Percentiles rank a stretch among this genome's conserved stretches.
These are phyloP conservation scores for Pyrgilauda ruficollis DNA, from an alignment of 2,113 vertebrate genomes.

Conservation along the genomic window DNA sequence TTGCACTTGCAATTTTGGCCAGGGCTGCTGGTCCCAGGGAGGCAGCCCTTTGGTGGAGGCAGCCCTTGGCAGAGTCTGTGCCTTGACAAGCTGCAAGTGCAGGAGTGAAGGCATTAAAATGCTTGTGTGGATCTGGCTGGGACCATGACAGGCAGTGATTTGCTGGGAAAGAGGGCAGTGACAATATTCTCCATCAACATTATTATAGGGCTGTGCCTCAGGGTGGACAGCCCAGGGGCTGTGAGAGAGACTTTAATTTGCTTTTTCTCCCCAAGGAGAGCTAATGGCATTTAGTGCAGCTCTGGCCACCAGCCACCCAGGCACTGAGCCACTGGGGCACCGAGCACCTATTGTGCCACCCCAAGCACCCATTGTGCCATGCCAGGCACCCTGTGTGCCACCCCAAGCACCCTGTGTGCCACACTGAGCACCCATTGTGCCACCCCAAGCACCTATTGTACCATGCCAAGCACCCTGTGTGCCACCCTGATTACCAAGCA, in stretches of 20 bases:
- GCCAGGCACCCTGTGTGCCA: too few relatives aligned
- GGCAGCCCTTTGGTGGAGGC: not conserved
- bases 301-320: not conserved
- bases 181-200: not conserved
- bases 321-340: not conserved
- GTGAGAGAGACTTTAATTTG: not conserved
- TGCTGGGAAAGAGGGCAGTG: not conserved
- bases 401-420: too few relatives aligned
- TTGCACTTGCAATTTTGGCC: not conserved
- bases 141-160: not conserved
- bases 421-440: too few relatives aligned
- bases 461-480: too few relatives aligned
- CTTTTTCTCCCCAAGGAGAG: not conserved
- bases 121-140: not conserved
- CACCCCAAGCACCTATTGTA: too few relatives aligned
- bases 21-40: not conserved
- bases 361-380: too few relatives aligned
- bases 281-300: not conserved
- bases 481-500: too few relatives aligned
- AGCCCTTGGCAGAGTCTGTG: not conserved
- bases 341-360: too few relatives aligned
- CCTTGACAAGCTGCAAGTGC: fast-evolving
- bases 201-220: not conserved
- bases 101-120: not conserved
- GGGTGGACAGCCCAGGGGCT: not conserved